phyloP scores from a whole-genome alignment of 2,113 vertebrate species.

The Trachemys scripta region DNA sequence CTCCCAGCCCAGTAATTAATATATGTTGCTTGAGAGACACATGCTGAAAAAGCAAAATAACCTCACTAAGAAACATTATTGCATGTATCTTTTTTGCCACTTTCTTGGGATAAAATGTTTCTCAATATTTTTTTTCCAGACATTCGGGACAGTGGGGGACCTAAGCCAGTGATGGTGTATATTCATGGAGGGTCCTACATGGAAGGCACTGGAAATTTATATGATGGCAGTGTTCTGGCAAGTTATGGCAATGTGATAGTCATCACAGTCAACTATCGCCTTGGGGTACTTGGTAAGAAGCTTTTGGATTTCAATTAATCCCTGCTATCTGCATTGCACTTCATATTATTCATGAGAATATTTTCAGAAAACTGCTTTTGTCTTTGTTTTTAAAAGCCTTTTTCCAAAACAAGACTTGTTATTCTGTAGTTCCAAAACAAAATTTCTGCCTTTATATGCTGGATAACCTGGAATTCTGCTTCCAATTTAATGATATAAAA shows the following conservation, averaged over 20 bases:
- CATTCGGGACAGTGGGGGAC: constrained; percentile 99
- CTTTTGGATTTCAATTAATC: constrained; percentile 71
- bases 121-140: constrained; percentile 91
- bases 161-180: constrained; percentile 99
- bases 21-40: constrained; percentile 85
- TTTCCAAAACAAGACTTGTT: background rate
- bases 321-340: constrained; percentile 58
- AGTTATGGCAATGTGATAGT: constrained; percentile 99
- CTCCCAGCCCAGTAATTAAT: background rate
- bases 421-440: background rate
- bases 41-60: constrained; percentile 69
- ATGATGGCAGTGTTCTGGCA: constrained; percentile 99
- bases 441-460: background rate
- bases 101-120: constrained; percentile 74
- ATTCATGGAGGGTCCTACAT: constrained; percentile 99
- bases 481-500: background rate
- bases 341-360: background rate
- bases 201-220: constrained; percentile 99
- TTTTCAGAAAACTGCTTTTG: background rate
- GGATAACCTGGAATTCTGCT: background rate
- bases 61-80: constrained; percentile 44
- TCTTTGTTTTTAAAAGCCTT: background rate
- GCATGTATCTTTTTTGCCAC: constrained; percentile 38
- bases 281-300: constrained; percentile 97
- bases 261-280: constrained; percentile 99